Evolutionary conservation across 2,113 vertebrate genomes (phyloP).

Genomic region (Seriola quinqueradiata): DNA sequence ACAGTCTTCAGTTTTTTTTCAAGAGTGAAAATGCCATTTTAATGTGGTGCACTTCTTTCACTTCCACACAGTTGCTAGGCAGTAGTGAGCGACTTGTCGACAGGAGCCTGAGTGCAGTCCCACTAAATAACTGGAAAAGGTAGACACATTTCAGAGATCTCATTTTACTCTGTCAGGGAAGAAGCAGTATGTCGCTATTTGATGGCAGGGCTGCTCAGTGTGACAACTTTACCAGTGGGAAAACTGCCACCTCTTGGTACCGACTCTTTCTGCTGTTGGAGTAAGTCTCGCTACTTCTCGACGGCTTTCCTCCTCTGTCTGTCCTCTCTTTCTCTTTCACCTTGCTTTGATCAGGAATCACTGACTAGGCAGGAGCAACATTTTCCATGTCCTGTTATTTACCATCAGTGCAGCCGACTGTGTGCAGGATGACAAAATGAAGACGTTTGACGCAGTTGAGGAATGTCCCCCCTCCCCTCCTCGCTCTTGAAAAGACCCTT

Average conservation of each 20-base stretch:
- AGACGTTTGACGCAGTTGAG: neutral
- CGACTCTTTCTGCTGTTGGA: constrained; percentile 34
- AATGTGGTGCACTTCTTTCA: constrained; percentile 13
- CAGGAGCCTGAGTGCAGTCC: constrained; percentile 54
- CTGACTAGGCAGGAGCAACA: constrained; percentile 14
- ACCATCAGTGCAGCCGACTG: constrained; percentile 5
- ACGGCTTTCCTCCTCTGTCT: constrained; percentile 18
- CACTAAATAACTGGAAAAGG: constrained; percentile 52
- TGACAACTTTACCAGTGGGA: constrained; percentile 53
- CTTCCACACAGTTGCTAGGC: constrained; percentile 25
- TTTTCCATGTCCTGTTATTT: constrained; percentile 22
- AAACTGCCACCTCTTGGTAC: constrained; percentile 50
- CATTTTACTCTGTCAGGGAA: constrained; percentile 53
- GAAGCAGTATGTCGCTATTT: constrained; percentile 43
- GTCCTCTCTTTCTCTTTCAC: constrained; percentile 1
- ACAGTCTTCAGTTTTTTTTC: constrained; percentile 8
- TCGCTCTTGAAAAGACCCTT: neutral
- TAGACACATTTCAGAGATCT: constrained; percentile 59
- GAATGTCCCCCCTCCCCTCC: neutral
- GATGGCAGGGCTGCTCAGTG: constrained; percentile 46
- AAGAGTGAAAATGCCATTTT: constrained; percentile 38
- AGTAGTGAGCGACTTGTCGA: constrained; percentile 39
- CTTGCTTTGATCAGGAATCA: constrained; percentile 37
- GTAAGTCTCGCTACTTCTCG: constrained; percentile 5
- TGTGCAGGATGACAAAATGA: constrained; percentile 29